Percentiles rank a stretch among this genome's conserved stretches.
Evolutionary conservation across 2,888 invertebrate genomes (phyloP).

Genomic region (Pammene fasciana): DNA sequence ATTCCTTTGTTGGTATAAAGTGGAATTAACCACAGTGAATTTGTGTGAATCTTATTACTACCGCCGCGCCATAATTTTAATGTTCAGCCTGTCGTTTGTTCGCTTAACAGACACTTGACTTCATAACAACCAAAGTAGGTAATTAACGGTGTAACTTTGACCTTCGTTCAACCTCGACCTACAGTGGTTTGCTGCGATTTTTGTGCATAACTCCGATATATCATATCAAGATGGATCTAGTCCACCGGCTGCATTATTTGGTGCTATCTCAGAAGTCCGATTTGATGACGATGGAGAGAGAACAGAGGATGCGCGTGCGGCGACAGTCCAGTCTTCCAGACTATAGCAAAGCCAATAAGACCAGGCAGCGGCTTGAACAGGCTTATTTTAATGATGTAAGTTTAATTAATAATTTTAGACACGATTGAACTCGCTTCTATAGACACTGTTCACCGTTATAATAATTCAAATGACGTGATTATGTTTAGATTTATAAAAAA

Average conservation of each 20-base stretch:
- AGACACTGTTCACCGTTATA: no score
- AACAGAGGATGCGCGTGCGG: constrained; percentile 75
- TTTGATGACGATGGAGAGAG: constrained; percentile 79
- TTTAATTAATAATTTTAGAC: constrained; percentile 41
- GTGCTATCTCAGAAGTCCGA: constrained; percentile 80
- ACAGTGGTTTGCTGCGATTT: constrained; percentile 34
- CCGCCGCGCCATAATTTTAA: constrained; percentile 8
- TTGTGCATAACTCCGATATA: constrained; percentile 23
- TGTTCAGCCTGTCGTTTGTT: constrained; percentile 9
- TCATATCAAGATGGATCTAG: constrained; percentile 70
- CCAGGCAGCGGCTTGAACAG: constrained; percentile 73
- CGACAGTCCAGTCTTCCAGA: constrained; percentile 80
- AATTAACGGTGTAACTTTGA: constrained; percentile 25
- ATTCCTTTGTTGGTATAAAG: no score
- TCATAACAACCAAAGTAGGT: constrained; percentile 16
- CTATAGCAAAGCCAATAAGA: constrained; percentile 72
- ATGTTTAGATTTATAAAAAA: no score
- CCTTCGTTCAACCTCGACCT: constrained; percentile 32
- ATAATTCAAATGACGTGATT: no score
- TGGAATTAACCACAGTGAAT: neutral
- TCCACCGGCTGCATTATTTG: constrained; percentile 78
- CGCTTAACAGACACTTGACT: constrained; percentile 25
- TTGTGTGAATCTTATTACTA: neutral
- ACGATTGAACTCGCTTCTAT: no score
- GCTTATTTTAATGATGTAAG: constrained; percentile 79